A percentile compares a stretch with the other conserved stretches of the same genome.
phyloP scores from a whole-genome alignment of 92 coral and sea anemone species.

The Diadumene lineata region DNA sequence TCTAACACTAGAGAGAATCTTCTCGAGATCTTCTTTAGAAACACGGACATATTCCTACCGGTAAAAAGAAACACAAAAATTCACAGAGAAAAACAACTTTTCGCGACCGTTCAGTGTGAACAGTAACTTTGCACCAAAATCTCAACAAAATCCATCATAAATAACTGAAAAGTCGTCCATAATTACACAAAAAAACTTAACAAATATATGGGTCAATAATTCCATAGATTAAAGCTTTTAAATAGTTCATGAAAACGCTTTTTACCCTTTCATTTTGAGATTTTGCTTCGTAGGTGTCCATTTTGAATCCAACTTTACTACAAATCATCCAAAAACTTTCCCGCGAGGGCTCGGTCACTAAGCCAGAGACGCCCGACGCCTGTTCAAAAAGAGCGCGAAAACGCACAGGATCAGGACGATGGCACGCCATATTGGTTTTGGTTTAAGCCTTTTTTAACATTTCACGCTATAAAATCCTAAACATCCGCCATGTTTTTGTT shows the following conservation, averaged over 20 bases:
- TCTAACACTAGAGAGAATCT: slow-evolving; percentile 62
- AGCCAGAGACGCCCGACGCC: slow-evolving; percentile 16
- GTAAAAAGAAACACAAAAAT: not conserved
- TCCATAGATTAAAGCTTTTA: not conserved
- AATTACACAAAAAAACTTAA: too few species aligned
- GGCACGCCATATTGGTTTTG: too few species aligned
- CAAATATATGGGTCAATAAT: too few species aligned
- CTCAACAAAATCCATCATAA: not conserved
- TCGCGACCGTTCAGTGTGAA: not conserved
- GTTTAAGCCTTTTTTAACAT: too few species aligned
- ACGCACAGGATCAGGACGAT: too few species aligned
- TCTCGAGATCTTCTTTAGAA: slow-evolving; percentile 67
- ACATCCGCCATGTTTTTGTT: too few species aligned
- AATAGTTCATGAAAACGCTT: not conserved
- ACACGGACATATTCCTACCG: slow-evolving; percentile 48
- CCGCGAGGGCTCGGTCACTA: slow-evolving; percentile 24
- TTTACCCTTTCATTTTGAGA: not conserved
- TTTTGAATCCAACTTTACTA: not conserved
- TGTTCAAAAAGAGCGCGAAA: slow-evolving; percentile 14
- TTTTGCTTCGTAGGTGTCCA: slow-evolving; percentile 16
- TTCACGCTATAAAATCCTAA: too few species aligned
- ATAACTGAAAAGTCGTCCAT: too few species aligned
- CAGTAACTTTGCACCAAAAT: not conserved
- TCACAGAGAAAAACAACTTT: not conserved
- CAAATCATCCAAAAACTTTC: too few species aligned